Percentiles rank a stretch among this genome's conserved stretches.
Conservation (phyloP, 1,140 invertebrate species). For the Penaeus chinensis region DNA sequence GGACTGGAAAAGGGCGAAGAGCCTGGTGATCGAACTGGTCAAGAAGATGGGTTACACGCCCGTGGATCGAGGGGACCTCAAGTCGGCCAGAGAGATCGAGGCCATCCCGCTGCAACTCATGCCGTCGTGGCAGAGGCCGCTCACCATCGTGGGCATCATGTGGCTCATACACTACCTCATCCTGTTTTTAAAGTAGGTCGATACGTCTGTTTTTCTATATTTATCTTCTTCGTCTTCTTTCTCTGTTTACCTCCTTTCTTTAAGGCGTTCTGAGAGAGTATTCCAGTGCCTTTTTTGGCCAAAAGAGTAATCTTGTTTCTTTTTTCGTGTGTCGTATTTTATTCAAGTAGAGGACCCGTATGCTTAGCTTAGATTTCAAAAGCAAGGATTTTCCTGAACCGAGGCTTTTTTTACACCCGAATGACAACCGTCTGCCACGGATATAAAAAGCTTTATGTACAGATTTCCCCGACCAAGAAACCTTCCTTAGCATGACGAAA, state of each 20-base stretch:
- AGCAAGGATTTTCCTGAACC: too few relatives aligned
- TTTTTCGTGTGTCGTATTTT: too few relatives aligned
- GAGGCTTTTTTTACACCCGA: too few relatives aligned
- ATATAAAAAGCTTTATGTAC: neutral
- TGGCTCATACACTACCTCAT: conserved; percentile 55
- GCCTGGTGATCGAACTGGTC: conserved; percentile 19
- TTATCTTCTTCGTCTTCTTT: neutral
- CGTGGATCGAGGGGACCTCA: conserved; percentile 47
- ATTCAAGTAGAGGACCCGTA: too few relatives aligned
- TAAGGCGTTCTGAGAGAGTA: too few relatives aligned
- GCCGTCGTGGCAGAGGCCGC: conserved; percentile 55
- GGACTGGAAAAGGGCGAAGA: conserved; percentile 9
- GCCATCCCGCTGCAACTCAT: conserved; percentile 62
- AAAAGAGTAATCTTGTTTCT: too few relatives aligned
- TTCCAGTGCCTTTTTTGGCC: too few relatives aligned
- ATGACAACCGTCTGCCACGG: too few relatives aligned
- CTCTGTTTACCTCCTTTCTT: neutral
- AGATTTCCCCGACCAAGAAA: neutral
- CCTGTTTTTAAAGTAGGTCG: conserved; percentile 58
- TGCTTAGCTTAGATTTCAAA: too few relatives aligned
- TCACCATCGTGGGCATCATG: conserved; percentile 32
- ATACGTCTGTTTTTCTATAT: neutral
- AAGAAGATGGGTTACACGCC: conserved; percentile 28
- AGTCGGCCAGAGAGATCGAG: conserved; percentile 57
- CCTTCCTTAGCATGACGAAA: neutral